Conservation (phyloP, 2,888 invertebrate species). For the Oxystoma pomonae region DNA sequence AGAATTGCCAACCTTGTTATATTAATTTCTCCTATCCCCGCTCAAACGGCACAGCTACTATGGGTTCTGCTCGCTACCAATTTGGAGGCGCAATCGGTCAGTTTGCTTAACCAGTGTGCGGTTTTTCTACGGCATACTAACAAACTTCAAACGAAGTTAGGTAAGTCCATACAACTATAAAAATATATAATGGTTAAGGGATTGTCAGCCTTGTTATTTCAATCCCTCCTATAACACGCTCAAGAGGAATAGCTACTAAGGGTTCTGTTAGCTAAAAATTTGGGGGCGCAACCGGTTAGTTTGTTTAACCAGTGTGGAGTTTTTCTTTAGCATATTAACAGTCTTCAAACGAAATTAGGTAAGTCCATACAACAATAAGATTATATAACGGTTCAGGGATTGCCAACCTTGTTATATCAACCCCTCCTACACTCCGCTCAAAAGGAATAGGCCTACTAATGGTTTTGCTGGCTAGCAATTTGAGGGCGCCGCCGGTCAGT, state of each 20-base stretch:
- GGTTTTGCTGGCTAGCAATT: constrained; percentile 83
- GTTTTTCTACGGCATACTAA: constrained; percentile 78
- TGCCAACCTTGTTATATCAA: no score
- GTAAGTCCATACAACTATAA: constrained; percentile 13
- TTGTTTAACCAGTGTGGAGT: constrained; percentile 85
- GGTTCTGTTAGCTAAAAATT: constrained; percentile 83
- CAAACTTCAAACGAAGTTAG: constrained; percentile 75
- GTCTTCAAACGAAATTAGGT: constrained; percentile 72
- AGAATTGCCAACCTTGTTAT: no score
- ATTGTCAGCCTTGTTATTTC: no score
- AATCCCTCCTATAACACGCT: no score
- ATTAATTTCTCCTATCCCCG: no score
- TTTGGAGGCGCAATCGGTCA: constrained; percentile 78
- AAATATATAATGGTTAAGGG: no score
- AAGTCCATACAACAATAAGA: no score
- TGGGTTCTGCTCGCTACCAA: constrained; percentile 86
- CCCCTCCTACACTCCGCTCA: constrained; percentile 71
- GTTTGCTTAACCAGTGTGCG: constrained; percentile 85
- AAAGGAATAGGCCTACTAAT: constrained; percentile 87
- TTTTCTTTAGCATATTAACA: constrained; percentile 77
- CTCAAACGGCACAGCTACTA: constrained; percentile 85
- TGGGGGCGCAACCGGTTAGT: constrained; percentile 81
- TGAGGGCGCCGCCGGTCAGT: constrained; percentile 81
- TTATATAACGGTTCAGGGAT: no score
- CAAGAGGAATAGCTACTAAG: constrained; percentile 88